Evolutionary conservation across 2,113 vertebrate genomes (phyloP).

Genomic region (Pontoporia blainvillei): DNA sequence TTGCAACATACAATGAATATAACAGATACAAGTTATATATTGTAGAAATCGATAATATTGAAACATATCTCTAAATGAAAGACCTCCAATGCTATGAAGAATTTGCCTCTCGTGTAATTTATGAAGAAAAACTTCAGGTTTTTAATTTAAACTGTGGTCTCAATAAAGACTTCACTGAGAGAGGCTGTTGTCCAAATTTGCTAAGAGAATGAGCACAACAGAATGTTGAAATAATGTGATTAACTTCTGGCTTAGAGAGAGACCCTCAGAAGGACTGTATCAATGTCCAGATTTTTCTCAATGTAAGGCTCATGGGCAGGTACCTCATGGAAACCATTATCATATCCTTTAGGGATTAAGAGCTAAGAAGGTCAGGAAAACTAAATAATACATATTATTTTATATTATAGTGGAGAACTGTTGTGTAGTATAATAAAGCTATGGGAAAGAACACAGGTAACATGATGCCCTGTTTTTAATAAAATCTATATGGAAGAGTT

Average conservation of each 20-base stretch:
- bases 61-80: not conserved
- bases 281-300: not conserved
- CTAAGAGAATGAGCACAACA: not conserved
- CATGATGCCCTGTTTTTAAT: not conserved
- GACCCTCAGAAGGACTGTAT: not conserved
- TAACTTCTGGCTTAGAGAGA: not conserved
- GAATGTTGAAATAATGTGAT: not conserved
- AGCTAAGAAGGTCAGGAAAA: not conserved
- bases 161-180: not conserved
- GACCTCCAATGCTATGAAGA: not conserved
- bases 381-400: not conserved
- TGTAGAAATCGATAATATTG: not conserved
- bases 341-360: not conserved
- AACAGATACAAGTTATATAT: not conserved
- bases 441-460: not conserved
- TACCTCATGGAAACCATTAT: not conserved
- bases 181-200: not conserved
- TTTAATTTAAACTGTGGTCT: not conserved
- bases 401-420: not conserved
- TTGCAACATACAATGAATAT: not conserved
- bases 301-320: not conserved
- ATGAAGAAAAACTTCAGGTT: not conserved
- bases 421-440: not conserved
- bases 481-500: not conserved
- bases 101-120: not conserved